These are phyloP conservation scores for Tribolium freemani DNA, from an alignment of 2,888 invertebrate genomes.

Conservation along the genomic window DNA sequence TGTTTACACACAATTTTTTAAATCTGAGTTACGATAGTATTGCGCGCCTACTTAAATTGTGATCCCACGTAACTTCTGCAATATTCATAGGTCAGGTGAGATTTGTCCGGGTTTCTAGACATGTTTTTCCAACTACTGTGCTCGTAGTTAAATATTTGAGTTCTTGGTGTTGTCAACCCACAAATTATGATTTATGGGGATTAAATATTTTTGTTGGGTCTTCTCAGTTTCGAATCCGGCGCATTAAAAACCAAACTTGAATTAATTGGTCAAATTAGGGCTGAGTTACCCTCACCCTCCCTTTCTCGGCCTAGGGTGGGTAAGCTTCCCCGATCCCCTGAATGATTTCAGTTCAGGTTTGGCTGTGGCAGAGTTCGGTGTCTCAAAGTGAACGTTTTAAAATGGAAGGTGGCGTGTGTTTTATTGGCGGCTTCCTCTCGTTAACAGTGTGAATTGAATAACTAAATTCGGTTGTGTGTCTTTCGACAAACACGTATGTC, in stretches of 20 bases:
- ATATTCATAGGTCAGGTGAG: not conserved
- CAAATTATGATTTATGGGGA: not conserved
- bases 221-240: not conserved
- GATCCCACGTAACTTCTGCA: not conserved
- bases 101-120: not conserved
- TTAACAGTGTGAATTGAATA: constrained; percentile 53
- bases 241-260: constrained; percentile 26
- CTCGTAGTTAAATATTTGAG: not conserved
- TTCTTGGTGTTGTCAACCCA: not conserved
- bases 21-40: not conserved
- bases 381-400: constrained; percentile 30
- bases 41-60: not conserved
- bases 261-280: constrained; percentile 38
- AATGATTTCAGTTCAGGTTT: constrained; percentile 33
- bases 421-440: constrained; percentile 44
- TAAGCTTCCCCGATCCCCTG: constrained; percentile 12
- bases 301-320: constrained; percentile 24
- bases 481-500: constrained; percentile 14
- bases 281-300: constrained; percentile 31
- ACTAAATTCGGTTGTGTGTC: constrained; percentile 41
- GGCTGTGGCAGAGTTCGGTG: constrained; percentile 26
- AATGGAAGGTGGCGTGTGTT: constrained; percentile 40
- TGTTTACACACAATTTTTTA: not conserved
- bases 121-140: not conserved
- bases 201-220: not conserved